Conservation (phyloP, 2,888 invertebrate genomes). For the Metalampra italica region DNA sequence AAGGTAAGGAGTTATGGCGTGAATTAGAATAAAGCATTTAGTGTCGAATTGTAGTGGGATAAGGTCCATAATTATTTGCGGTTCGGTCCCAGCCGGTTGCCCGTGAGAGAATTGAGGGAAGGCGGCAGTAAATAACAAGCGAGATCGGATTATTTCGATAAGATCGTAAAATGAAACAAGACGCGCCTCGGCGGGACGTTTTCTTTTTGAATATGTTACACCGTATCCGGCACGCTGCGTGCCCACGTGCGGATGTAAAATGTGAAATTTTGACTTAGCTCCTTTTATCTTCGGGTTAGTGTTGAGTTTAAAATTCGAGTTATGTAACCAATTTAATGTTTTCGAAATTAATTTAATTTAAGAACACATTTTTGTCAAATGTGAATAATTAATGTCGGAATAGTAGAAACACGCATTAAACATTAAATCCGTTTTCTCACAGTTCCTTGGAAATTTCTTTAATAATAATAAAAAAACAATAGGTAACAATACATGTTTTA, state of each 20-base stretch:
- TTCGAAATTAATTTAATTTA: not conserved
- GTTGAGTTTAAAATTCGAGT: not conserved
- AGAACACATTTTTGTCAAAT: not conserved
- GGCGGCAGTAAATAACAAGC: constrained; percentile 73
- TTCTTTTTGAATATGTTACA: constrained; percentile 63
- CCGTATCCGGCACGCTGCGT: constrained; percentile 47
- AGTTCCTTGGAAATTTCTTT: too few species aligned
- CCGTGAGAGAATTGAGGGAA: constrained; percentile 61
- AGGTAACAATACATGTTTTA: too few species aligned
- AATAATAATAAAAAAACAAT: too few species aligned
- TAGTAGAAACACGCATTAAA: too few species aligned
- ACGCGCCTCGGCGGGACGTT: constrained; percentile 62
- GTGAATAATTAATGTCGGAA: not conserved
- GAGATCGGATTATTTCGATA: constrained; percentile 78
- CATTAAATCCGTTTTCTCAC: too few species aligned
- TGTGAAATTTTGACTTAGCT: constrained; percentile 44
- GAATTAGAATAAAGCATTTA: constrained; percentile 44
- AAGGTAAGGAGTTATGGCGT: constrained; percentile 45
- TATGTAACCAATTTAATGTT: not conserved
- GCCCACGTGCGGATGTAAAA: constrained; percentile 46
- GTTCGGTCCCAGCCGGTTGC: constrained; percentile 30
- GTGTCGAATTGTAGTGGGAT: constrained; percentile 37
- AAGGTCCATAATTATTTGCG: constrained; percentile 55
- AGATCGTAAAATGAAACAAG: constrained; percentile 78
- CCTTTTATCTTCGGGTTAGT: constrained; percentile 21